These are phyloP conservation scores for Radopholus similis DNA, from an alignment of 1,140 invertebrate species.

Conservation along the genomic window DNA sequence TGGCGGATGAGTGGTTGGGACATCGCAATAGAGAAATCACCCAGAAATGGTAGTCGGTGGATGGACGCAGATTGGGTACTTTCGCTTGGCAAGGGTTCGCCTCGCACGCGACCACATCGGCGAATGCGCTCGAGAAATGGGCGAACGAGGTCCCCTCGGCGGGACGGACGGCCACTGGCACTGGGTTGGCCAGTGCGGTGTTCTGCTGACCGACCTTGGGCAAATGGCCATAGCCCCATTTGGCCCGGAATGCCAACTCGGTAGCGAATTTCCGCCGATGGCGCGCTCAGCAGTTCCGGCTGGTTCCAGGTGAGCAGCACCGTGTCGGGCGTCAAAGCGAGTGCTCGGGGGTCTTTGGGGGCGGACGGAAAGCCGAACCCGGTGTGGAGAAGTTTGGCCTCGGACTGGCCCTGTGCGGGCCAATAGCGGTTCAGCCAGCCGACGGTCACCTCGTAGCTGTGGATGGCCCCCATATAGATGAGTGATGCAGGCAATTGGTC, in stretches of 20 bases:
- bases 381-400: constrained; percentile 42
- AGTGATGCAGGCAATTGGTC: background rate
- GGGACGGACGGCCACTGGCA: constrained; percentile 36
- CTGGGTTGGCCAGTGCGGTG: constrained; percentile 16
- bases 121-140: constrained; percentile 34
- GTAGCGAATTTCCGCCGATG: constrained; percentile 53
- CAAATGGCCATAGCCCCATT: too few relatives aligned
- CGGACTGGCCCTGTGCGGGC: constrained; percentile 37
- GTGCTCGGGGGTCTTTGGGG: constrained; percentile 45
- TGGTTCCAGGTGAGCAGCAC: constrained; percentile 54
- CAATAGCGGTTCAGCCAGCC: constrained; percentile 58
- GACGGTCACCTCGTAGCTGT: constrained; percentile 52
- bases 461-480: background rate
- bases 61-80: constrained; percentile 53
- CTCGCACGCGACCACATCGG: constrained; percentile 49
- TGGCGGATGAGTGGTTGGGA: background rate
- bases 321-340: constrained; percentile 52
- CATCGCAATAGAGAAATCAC: constrained; percentile 12
- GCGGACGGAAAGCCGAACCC: constrained; percentile 55
- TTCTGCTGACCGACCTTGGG: constrained; percentile 39
- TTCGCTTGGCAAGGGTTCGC: constrained; percentile 54
- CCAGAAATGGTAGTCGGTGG: constrained; percentile 58
- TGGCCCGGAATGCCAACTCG: too few relatives aligned
- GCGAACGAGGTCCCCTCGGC: constrained; percentile 28
- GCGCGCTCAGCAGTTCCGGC: constrained; percentile 52